phyloP scores from a whole-genome alignment of 2,888 invertebrate species.

The Tachina lurida region DNA sequence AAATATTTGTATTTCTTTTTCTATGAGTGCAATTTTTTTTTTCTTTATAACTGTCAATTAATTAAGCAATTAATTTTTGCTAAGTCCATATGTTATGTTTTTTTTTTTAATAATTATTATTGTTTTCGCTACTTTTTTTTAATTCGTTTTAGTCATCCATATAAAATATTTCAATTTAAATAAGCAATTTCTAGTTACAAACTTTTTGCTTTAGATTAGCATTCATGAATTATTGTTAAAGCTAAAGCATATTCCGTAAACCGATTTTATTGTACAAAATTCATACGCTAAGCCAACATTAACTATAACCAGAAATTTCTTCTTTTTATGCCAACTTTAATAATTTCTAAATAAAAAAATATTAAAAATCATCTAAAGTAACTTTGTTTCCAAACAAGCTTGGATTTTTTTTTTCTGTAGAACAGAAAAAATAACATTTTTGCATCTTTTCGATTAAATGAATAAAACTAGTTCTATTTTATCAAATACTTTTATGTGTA shows the following conservation, averaged over 20 bases:
- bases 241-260: too few species aligned
- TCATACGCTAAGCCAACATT: too few species aligned
- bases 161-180: too few species aligned
- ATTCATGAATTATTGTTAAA: too few species aligned
- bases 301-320: too few species aligned
- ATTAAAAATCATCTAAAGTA: too few species aligned
- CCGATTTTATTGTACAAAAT: too few species aligned
- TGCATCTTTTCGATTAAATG: constrained; percentile 47
- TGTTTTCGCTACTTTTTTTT: not conserved
- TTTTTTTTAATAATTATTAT: not conserved
- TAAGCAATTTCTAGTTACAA: too few species aligned
- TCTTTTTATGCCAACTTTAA: too few species aligned
- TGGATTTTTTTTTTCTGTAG: not conserved
- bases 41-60: constrained; percentile 13
- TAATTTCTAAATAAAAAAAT: too few species aligned
- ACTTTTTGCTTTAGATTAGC: too few species aligned
- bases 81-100: constrained; percentile 32
- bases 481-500: not conserved
- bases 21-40: constrained; percentile 12
- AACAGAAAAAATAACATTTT: not conserved
- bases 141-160: not conserved
- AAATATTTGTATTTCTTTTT: not conserved
- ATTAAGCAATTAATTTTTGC: constrained; percentile 59
- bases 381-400: too few species aligned
- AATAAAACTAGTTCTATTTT: constrained; percentile 19